Base-by-base conservation (phyloP, 37 sponge, comb jelly and placozoan species). In the Tethya wilhelma region DNA sequence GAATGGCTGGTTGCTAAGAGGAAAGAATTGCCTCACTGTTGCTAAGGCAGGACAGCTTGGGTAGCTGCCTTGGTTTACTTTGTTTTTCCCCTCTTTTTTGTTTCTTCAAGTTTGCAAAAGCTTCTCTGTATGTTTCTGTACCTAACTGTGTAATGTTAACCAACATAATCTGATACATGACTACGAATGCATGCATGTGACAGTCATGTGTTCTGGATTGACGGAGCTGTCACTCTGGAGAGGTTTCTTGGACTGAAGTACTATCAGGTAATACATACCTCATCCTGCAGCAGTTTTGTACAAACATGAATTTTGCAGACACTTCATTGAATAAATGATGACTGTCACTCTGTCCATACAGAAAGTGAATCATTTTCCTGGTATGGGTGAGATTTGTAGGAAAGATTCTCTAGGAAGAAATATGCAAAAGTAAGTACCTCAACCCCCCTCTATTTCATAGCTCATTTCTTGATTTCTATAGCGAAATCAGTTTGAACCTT, bases 331-430 rank as follows among this genome's bases (percentile, higher is more conserved):
- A 5, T 1, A 2, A 34, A 4, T 66, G 4, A 23, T 23, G 22
- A 77, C 22, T 64, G 9, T 49, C 14, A 49, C 14, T 14, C 53
- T 19, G 14, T 14, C 53, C 14, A 4, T 69, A 4, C 77, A 95
- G 90, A 55, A 74, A 25, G 79, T 96, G 45, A 96, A 96, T 69
- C 96, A 96, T 65, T 96, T 96, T 67, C 91, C 96, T 64, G 96
- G 96, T 9, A 96, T 96, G 96, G 93, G 88, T 25, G 96, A 90
- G 56, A 92, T 96, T 37, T 79, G 74, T 28, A 64, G 96, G 34
- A 96, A 96, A 57, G 96, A 96, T 64, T 78, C 78, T 0, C 56
- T 96, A 34, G 93, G 87, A 45, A 64, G 93, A 38, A 96, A 96
- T 53, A 84, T 92, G 31, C 84, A 89, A 49, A 95, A 86, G 91